Conservation (phyloP, 1,140 invertebrate species). For the Nasonia longicornis region DNA sequence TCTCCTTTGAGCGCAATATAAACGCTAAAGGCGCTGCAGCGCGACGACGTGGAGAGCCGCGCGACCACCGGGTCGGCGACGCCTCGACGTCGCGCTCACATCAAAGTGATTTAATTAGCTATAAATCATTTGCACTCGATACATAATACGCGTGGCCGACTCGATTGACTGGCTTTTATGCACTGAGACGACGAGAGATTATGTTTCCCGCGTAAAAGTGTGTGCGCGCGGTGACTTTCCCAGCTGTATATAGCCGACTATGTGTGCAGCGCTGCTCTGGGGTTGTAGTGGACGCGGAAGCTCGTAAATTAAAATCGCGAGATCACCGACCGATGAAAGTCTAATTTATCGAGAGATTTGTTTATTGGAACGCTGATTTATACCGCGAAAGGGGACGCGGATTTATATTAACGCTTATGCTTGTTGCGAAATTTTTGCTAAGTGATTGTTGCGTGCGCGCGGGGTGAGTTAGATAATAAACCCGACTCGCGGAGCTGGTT, state of each 20-base stretch:
- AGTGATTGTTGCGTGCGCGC: neutral
- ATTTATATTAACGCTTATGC: neutral
- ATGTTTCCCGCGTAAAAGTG: neutral
- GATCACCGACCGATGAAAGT: slow-evolving; percentile 16
- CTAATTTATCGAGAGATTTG: slow-evolving; percentile 15
- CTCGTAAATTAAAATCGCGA: slow-evolving; percentile 39
- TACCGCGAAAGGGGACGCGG: neutral
- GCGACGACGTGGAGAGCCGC: neutral
- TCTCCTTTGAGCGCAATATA: neutral
- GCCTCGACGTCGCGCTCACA: slow-evolving; percentile 2
- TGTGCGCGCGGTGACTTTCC: neutral
- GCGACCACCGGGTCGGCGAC: slow-evolving; percentile 24
- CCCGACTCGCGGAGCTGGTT: no score
- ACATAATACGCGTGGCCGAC: slow-evolving; percentile 5
- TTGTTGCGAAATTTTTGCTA: neutral
- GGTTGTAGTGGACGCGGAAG: slow-evolving; percentile 14
- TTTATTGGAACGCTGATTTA: neutral
- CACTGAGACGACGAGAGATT: neutral
- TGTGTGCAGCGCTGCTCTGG: neutral
- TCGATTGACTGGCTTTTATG: slow-evolving; percentile 26
- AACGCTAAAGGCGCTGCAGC: neutral
- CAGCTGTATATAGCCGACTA: neutral
- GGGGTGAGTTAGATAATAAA: neutral
- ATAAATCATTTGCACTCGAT: slow-evolving; percentile 26
- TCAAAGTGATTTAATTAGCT: slow-evolving; percentile 40